phyloP scores from a whole-genome alignment of 2,797 vertebrate genomes.

The Oceanodroma leucorhoa region DNA sequence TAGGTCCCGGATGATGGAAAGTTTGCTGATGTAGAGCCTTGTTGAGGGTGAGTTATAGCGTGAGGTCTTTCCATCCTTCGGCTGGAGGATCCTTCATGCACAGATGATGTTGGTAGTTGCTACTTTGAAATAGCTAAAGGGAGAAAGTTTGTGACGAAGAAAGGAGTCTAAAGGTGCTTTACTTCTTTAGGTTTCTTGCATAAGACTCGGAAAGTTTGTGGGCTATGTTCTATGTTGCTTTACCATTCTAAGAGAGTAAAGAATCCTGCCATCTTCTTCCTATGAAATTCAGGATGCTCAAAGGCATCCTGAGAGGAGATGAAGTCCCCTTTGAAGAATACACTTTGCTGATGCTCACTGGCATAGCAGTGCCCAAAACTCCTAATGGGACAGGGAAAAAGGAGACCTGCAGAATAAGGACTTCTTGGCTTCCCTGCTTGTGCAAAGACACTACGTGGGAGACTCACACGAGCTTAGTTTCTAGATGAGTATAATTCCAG shows the following conservation, averaged over 20 bases:
- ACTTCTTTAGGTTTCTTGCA: neutral
- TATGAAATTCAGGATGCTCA: neutral
- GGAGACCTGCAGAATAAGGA: neutral
- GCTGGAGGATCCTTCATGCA: neutral
- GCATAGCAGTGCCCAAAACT: neutral
- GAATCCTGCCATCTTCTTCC: neutral
- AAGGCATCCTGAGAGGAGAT: neutral
- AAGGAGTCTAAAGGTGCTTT: neutral
- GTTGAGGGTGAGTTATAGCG: neutral
- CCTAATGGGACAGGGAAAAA: neutral
- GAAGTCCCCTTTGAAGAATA: neutral
- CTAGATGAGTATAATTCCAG: slow-evolving; percentile 14
- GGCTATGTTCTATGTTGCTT: neutral
- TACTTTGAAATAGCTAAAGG: neutral
- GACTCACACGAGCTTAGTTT: neutral
- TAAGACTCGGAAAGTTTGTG: neutral
- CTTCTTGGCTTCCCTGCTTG: neutral
- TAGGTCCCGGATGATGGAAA: neutral
- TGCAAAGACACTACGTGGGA: neutral
- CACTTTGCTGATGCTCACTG: neutral
- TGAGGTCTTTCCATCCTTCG: neutral
- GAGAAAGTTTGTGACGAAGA: neutral
- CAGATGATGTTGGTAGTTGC: neutral
- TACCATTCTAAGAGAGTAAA: neutral
- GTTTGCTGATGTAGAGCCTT: neutral